These are phyloP conservation scores for Trichogramma dendrolimi DNA, from an alignment of 2,888 invertebrate species.

Conservation along the genomic window DNA sequence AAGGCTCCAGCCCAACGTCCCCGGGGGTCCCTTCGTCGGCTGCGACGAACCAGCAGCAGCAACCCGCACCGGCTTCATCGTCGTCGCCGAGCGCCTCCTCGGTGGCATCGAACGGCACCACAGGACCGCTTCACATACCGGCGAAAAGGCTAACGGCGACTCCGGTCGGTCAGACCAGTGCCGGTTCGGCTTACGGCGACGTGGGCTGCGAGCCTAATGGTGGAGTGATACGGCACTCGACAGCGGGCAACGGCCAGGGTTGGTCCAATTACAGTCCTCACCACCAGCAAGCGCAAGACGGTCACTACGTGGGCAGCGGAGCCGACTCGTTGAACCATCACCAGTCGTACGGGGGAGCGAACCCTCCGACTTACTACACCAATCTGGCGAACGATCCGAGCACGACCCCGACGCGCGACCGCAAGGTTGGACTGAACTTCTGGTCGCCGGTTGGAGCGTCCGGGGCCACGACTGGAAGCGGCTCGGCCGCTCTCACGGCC, in stretches of 20 bases:
- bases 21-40: conserved; percentile 53
- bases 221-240: conserved; percentile 73
- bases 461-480: conserved; percentile 52
- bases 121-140: conserved; percentile 82
- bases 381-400: conserved; percentile 58
- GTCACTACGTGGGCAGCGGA: conserved; percentile 50
- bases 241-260: conserved; percentile 54
- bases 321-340: conserved; percentile 60
- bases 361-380: conserved; percentile 63
- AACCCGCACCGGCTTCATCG: conserved; percentile 59
- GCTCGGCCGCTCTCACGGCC: conserved; percentile 52
- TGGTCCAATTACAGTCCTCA: conserved; percentile 70
- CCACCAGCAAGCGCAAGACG: conserved; percentile 44
- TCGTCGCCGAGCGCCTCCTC: conserved; percentile 59
- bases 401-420: neutral
- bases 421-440: conserved; percentile 57
- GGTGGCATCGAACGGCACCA: conserved; percentile 64
- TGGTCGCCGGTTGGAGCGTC: conserved; percentile 59
- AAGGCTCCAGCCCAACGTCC: conserved; percentile 56
- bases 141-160: conserved; percentile 69
- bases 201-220: conserved; percentile 43
- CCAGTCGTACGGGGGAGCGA: conserved; percentile 63
- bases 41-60: conserved; percentile 34
- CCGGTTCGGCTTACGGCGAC: conserved; percentile 52
- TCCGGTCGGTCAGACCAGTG: conserved; percentile 47